Conservation (phyloP, 2,113 vertebrate genomes). For the Pteruthius melanotis region DNA sequence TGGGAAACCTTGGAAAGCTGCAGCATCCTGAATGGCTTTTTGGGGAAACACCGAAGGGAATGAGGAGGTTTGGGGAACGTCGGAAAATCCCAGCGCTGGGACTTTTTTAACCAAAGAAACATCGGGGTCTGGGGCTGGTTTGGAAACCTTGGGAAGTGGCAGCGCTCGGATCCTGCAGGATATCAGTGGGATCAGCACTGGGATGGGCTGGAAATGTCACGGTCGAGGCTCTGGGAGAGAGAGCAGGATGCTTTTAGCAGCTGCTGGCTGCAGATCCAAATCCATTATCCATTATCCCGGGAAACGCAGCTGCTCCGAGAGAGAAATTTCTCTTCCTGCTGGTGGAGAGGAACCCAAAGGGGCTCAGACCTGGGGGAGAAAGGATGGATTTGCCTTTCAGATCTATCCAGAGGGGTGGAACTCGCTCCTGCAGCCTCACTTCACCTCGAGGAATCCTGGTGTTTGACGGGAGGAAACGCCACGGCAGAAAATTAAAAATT, state of each 20-base stretch:
- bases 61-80: too few species aligned
- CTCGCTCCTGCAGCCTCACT: accelerated
- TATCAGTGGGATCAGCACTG: neutral
- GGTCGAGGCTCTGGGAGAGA: accelerated
- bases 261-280: neutral
- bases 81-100: accelerated
- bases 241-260: neutral
- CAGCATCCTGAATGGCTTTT: neutral
- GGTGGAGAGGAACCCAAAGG: neutral
- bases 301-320: neutral
- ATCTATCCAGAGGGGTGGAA: neutral
- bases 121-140: neutral
- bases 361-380: neutral
- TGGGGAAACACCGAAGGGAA: accelerated
- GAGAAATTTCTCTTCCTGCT: too few species aligned
- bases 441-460: accelerated
- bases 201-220: neutral
- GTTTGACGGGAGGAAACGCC: accelerated
- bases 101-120: neutral
- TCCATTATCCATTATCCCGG: neutral
- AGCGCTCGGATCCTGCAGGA: neutral
- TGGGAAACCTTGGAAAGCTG: neutral
- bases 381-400: neutral
- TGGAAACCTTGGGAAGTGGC: neutral
- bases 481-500: neutral